phyloP scores from a whole-genome alignment of 2,888 invertebrate genomes.

The Meta bourneti region DNA sequence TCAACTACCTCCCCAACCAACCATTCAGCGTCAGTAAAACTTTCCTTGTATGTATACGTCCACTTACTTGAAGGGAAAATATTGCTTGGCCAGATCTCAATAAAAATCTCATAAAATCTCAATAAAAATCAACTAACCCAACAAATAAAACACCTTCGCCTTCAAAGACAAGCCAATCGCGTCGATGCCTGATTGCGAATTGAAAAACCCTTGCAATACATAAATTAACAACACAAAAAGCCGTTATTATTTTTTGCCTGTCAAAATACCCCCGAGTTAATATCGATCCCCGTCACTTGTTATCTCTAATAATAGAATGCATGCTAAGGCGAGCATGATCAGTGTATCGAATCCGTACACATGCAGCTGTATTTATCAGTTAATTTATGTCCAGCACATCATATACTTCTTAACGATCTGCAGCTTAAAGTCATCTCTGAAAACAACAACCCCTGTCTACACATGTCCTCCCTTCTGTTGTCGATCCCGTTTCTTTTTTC shows the following conservation, averaged over 20 bases:
- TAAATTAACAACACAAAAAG: background rate
- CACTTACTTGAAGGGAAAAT: too few species aligned
- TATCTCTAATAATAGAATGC: conserved; percentile 37
- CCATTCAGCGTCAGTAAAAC: too few species aligned
- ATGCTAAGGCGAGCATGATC: conserved; percentile 31
- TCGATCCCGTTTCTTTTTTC: background rate
- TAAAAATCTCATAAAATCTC: too few species aligned
- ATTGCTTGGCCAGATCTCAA: too few species aligned
- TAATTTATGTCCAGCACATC: conserved; percentile 36
- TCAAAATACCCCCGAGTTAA: background rate
- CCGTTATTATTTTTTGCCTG: conserved; percentile 13
- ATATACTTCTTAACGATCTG: conserved; percentile 37
- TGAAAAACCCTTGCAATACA: background rate
- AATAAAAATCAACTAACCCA: background rate
- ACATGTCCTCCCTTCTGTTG: background rate
- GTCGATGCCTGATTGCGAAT: background rate
- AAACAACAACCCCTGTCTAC: conserved; percentile 45
- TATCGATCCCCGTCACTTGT: conserved; percentile 23
- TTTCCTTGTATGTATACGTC: too few species aligned
- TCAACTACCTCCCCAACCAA: too few species aligned
- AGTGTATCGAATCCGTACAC: background rate
- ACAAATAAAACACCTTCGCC: background rate
- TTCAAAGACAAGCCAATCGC: background rate
- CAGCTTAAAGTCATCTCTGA: conserved; percentile 11
- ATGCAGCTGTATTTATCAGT: conserved; percentile 40